Conservation (phyloP, 2,888 invertebrate genomes). For the Podabrus alpinus region DNA sequence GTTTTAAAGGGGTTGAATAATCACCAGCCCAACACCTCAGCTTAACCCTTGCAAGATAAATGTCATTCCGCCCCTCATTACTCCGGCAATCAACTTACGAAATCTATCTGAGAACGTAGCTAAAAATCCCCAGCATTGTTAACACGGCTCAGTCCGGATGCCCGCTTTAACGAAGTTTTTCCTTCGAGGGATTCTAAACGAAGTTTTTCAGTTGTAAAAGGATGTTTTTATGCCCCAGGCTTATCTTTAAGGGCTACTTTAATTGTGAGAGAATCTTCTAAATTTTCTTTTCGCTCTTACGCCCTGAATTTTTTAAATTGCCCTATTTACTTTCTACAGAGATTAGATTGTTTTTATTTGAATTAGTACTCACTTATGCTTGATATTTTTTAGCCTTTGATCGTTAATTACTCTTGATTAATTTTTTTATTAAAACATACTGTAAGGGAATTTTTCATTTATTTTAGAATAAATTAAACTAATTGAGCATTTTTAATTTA, state of each 20-base stretch:
- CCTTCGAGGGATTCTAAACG: constrained; percentile 49
- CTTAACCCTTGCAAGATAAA: constrained; percentile 56
- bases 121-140: constrained; percentile 51
- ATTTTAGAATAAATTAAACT: neutral
- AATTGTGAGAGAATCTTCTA: constrained; percentile 51
- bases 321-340: constrained; percentile 50
- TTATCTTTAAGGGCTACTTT: constrained; percentile 56
- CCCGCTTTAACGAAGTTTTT: constrained; percentile 50
- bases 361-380: constrained; percentile 39
- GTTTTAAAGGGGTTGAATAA: constrained; percentile 55
- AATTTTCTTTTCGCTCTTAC: constrained; percentile 36
- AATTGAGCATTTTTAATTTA: neutral
- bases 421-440: neutral
- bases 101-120: constrained; percentile 46
- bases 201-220: constrained; percentile 52
- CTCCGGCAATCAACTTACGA: constrained; percentile 49
- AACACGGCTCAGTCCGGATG: constrained; percentile 42
- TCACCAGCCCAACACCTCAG: constrained; percentile 52
- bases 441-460: neutral
- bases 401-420: neutral
- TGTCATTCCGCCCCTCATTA: constrained; percentile 55
- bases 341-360: constrained; percentile 40
- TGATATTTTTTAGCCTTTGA: neutral
- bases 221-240: constrained; percentile 56
- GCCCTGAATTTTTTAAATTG: constrained; percentile 47